Percentiles rank a stretch among this genome's conserved stretches.
Evolutionary conservation across 2,797 vertebrate species (phyloP).

Genomic region (Dryobates pubescens): DNA sequence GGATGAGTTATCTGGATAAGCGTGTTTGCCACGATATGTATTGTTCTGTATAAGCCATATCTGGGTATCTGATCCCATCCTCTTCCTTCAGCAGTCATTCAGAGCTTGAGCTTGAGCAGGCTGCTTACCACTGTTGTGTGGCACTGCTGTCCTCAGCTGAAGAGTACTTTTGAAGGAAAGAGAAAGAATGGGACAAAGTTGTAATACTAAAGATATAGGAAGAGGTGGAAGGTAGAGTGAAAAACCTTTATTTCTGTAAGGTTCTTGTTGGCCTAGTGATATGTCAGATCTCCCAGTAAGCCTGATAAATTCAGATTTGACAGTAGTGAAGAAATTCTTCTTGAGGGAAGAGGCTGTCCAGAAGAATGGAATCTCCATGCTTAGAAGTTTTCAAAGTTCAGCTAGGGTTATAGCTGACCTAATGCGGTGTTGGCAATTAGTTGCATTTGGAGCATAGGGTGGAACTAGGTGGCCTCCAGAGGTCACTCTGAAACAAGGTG

Average conservation of each 20-base stretch:
- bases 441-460: background rate
- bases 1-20: background rate
- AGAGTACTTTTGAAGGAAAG: background rate
- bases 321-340: background rate
- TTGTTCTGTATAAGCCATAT: background rate
- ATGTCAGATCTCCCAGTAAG: background rate
- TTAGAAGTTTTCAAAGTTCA: background rate
- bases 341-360: background rate
- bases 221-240: background rate
- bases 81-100: background rate
- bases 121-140: background rate
- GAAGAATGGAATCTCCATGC: background rate
- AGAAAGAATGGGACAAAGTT: background rate
- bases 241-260: background rate
- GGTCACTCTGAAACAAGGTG: background rate
- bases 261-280: background rate
- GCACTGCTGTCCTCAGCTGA: background rate
- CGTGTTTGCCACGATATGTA: rapidly evolving
- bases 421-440: rapidly evolving
- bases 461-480: background rate
- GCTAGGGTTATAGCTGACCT: background rate
- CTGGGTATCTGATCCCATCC: background rate
- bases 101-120: background rate
- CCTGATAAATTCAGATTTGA: background rate
- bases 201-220: background rate